Evolutionary conservation across 2,888 invertebrate species (phyloP).

Genomic region (Ischnus inquisitorius): DNA sequence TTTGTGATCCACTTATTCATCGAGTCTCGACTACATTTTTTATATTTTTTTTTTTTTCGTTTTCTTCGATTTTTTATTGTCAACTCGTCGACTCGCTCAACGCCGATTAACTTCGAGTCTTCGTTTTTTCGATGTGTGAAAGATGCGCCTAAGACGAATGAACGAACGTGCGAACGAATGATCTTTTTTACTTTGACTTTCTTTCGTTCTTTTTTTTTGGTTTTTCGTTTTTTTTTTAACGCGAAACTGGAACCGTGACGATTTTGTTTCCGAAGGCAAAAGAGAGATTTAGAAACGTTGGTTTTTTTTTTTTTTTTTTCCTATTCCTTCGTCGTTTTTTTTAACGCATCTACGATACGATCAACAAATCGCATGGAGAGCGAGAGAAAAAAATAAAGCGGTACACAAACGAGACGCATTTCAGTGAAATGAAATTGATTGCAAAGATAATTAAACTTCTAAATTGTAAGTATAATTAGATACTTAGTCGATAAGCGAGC

Average conservation of each 20-base stretch:
- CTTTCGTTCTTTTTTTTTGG: slow-evolving; percentile 21
- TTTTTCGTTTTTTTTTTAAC: slow-evolving; percentile 50
- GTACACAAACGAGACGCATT: slow-evolving; percentile 47
- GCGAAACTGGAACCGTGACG: slow-evolving; percentile 35
- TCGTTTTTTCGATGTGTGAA: slow-evolving; percentile 40
- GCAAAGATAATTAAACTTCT: slow-evolving; percentile 76
- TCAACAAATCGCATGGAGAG: slow-evolving; percentile 37
- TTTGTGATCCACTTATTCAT: slow-evolving; percentile 35
- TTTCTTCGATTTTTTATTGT: too few species aligned
- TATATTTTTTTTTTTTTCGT: neutral
- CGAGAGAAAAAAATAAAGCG: slow-evolving; percentile 24
- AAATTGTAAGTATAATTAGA: slow-evolving; percentile 81
- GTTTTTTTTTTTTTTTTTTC: slow-evolving; percentile 35
- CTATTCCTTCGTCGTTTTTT: slow-evolving; percentile 12
- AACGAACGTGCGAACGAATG: slow-evolving; percentile 36
- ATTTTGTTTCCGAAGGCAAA: slow-evolving; percentile 26
- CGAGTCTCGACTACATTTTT: neutral
- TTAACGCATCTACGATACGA: slow-evolving; percentile 18
- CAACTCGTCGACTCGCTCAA: slow-evolving; percentile 25
- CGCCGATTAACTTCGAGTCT: slow-evolving; percentile 27
- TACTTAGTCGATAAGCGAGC: slow-evolving; percentile 74
- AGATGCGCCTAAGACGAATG: slow-evolving; percentile 49
- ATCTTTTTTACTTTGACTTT: slow-evolving; percentile 19
- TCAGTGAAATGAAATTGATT: slow-evolving; percentile 70
- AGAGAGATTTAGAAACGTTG: neutral